Base-by-base conservation (phyloP, 1,140 invertebrate genomes). In the Drosophila baimaii region DNA sequence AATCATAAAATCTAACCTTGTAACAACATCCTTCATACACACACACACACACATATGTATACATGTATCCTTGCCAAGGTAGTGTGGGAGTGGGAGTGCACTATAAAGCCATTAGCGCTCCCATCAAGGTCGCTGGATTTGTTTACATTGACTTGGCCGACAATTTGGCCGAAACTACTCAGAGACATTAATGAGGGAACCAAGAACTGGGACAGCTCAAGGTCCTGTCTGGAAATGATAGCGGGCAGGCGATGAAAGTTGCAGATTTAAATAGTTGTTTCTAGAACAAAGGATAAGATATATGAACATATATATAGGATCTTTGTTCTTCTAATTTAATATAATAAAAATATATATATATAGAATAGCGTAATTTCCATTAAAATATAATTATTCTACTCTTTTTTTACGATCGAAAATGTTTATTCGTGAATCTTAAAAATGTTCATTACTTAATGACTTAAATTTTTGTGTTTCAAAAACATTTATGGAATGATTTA, bases 1-100 rank as follows among this genome's bases (percentile, higher is more conserved):
- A 52, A 77, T 82, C 79, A 78, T 86, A 88, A 86, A 88, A 71
- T 41, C 47, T 61, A 74, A 77, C 83, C 83, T 88, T 88, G 84
- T 9, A 55, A 29, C 21, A n/a, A 33, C 33, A 63, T 59, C 59
- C 23, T 21, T 52, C 49, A 21, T 15, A 15, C 17, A 5, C 17
- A 25, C 9, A 39, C n/a, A 8, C 29, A 31, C 8, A 49, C 46
- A 17, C 25, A 49, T 5, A 7, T 7, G 27, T 5, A 7, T 7
- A 27, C 7, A 46, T 9, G 5, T 51, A 51, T 51, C 27, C 47
- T 19, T 31, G 35, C 35, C 5, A 13, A 35, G 52, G 35, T 21
- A 31, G 39, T 29, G 31, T 12, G 27, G 47, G n/a, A 56, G 19
- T 54, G 61, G 54, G 46, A 55, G 47, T 49, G 56, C 23, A 64